A percentile compares a stretch with the other conserved stretches of the same genome.
These are phyloP conservation scores for Eristalis tenax DNA, from an alignment of 2,888 invertebrate species.

Conservation along the genomic window DNA sequence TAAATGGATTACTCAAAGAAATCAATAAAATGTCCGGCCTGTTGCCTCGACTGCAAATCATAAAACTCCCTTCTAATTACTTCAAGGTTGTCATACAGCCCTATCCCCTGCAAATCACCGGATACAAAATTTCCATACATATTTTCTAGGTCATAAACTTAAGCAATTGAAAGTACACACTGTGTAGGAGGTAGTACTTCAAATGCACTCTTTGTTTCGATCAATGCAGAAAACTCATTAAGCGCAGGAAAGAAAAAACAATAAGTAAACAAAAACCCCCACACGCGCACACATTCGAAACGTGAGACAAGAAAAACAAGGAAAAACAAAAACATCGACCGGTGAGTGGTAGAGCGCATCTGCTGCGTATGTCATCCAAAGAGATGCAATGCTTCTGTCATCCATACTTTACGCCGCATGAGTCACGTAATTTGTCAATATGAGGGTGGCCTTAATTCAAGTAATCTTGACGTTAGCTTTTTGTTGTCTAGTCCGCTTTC, in stretches of 20 bases:
- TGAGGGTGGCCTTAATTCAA: background rate
- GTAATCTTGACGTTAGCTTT: background rate
- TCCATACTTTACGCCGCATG: conserved; percentile 2
- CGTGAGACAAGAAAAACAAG: background rate
- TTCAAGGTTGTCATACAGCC: too few relatives aligned
- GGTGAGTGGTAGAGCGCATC: background rate
- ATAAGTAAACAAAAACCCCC: background rate
- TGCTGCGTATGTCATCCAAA: background rate
- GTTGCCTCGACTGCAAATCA: too few relatives aligned
- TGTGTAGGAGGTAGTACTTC: background rate
- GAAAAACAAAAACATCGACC: background rate
- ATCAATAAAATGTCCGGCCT: too few relatives aligned
- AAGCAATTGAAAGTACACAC: too few relatives aligned
- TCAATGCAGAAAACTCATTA: background rate
- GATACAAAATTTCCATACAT: too few relatives aligned
- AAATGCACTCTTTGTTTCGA: background rate
- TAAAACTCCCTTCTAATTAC: too few relatives aligned
- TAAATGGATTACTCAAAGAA: too few relatives aligned
- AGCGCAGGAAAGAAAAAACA: background rate
- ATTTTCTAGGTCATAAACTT: too few relatives aligned
- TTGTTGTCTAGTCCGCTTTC: background rate
- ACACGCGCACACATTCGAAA: background rate
- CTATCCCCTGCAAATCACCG: too few relatives aligned
- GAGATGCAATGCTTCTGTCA: background rate
- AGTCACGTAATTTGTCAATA: conserved; percentile 15